phyloP scores from a whole-genome alignment of 2,888 invertebrate species.

The Tuta absoluta region DNA sequence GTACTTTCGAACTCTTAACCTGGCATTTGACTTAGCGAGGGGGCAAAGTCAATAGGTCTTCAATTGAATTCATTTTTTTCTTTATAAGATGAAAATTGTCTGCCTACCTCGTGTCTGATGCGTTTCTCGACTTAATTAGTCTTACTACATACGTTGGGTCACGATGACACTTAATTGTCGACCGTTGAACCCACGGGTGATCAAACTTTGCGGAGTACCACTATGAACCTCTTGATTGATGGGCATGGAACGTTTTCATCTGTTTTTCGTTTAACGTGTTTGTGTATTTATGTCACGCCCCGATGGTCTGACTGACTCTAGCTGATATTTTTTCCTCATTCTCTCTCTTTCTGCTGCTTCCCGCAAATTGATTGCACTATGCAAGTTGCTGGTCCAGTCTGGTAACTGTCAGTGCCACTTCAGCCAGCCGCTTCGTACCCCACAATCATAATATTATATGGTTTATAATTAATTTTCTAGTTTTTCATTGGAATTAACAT shows the following conservation, averaged over 20 bases:
- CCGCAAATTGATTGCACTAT: conserved; percentile 35
- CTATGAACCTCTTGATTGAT: conserved; percentile 47
- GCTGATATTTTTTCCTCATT: conserved; percentile 54
- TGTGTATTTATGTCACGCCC: conserved; percentile 39
- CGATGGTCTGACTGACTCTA: conserved; percentile 28
- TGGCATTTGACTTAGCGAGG: background rate
- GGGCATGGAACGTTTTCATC: conserved; percentile 38
- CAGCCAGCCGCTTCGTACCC: conserved; percentile 1
- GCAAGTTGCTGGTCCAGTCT: conserved; percentile 30
- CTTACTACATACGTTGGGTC: conserved; percentile 18
- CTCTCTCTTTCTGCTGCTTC: conserved; percentile 53
- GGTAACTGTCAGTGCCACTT: conserved; percentile 23
- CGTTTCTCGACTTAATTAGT: conserved; percentile 14
- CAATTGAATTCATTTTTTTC: background rate
- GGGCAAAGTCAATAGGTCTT: conserved; percentile 1
- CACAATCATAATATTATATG: background rate
- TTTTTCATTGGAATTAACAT: background rate
- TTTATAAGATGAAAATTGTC: background rate
- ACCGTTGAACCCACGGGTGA: conserved; percentile 56
- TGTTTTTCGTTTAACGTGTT: conserved; percentile 38
- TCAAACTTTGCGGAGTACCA: conserved; percentile 47
- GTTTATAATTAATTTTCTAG: background rate
- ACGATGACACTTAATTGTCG: conserved; percentile 36
- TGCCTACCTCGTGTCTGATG: background rate
- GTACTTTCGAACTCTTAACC: conserved; percentile 18